phyloP scores from a whole-genome alignment of 1,140 invertebrate genomes.

The Muscidifurax raptorellus region DNA sequence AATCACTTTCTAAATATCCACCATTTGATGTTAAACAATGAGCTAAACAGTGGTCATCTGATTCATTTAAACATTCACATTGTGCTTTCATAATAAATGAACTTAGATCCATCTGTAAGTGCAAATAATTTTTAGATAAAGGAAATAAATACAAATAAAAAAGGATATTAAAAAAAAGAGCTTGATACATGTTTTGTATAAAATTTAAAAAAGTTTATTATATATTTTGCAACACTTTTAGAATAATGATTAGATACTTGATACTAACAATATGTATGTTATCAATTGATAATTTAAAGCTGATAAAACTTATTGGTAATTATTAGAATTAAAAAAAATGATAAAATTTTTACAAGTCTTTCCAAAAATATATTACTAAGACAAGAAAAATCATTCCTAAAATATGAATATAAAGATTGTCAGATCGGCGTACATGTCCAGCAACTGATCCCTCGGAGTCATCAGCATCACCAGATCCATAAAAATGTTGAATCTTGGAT shows the following conservation, averaged over 20 bases:
- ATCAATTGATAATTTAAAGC: too few relatives aligned
- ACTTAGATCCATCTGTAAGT: conserved; percentile 89
- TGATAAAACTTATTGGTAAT: background rate
- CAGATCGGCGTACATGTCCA: conserved; percentile 82
- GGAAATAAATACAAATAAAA: conserved; percentile 25
- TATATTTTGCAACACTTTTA: background rate
- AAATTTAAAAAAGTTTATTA: conserved; percentile 54
- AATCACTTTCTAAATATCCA: conserved; percentile 92
- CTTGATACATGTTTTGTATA: conserved; percentile 54
- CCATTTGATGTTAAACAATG: conserved; percentile 84
- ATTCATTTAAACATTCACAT: conserved; percentile 98
- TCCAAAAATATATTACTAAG: conserved; percentile 67
- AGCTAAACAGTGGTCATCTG: conserved; percentile 91
- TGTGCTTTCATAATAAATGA: conserved; percentile 91
- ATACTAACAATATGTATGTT: background rate
- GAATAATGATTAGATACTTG: background rate
- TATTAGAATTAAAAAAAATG: background rate
- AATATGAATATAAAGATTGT: conserved; percentile 68
- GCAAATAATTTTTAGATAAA: conserved; percentile 30
- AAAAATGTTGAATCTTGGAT: conserved; percentile 92
- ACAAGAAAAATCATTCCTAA: conserved; percentile 68
- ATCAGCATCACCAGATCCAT: conserved; percentile 81
- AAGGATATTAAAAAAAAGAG: conserved; percentile 44
- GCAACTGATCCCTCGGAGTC: conserved; percentile 81
- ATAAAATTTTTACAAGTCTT: conserved; percentile 49